Evolutionary conservation across 2,113 vertebrate genomes (phyloP), one percentile per base, ranked within the genome.

Genomic region (Miniopterus natalensis): DNA sequence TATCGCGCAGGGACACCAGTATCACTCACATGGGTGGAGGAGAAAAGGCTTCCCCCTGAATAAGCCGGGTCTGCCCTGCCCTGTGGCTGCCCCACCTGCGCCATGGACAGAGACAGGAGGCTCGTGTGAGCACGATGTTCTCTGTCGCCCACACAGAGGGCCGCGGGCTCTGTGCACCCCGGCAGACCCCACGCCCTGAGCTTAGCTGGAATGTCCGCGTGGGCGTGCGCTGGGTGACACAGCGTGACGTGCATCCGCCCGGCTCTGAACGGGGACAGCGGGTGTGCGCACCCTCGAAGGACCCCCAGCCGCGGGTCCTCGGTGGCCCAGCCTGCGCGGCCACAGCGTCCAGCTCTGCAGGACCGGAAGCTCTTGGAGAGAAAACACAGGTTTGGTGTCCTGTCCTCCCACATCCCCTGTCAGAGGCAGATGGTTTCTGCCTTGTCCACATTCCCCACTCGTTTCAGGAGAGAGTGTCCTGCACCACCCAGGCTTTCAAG

Each of bases 361-460:
- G 79, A 31, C 84, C 57, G 36, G 25, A 10, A 36, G 73, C 61
- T 5, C 2, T 23, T 11, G 27, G n/a, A 42, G 31, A 84, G 70
- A 42, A 73, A 36, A 42, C 0, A 1, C 1, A 12, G 0, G 0
- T 18, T 2, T 2, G 2, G 31, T 12, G 3, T 45, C 57, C 42
- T 3, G 2, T 2, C 1, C 15, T n/a, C 36, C 5, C 7, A 2
- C 10, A 0, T 10, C n/a, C 61, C 2, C 3, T 1, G 25, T 14
- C 42, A 3, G 71, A 10, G 5, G 21, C 5, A 3, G 3, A 5
- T 0, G 1, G 27, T 1, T 2, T 53, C 51, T 63, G 42, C 36
- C 61, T 9, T 1, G 3, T 57, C 65, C 40, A 0, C 23, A 1
- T 2, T 57, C 36, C n/a, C 36, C 63, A 3, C 18, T 6, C 0